phyloP scores from a whole-genome alignment of 2,888 invertebrate genomes.

The Antheraea assamensis region DNA sequence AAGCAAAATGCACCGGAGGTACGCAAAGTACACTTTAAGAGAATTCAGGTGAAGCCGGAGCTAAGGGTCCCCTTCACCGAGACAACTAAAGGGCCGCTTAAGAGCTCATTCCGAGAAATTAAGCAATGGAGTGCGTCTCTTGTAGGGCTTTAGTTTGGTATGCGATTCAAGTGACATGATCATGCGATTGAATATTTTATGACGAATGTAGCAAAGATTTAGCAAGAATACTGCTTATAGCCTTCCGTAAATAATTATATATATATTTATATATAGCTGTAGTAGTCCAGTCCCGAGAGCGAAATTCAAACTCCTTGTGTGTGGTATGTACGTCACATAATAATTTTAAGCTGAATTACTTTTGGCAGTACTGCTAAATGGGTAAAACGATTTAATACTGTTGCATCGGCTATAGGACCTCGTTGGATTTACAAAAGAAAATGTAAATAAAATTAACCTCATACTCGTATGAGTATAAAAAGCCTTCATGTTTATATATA shows the following conservation, averaged over 20 bases:
- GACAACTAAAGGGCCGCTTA: conserved; percentile 66
- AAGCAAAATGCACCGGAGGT: conserved; percentile 1
- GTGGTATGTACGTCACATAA: too few relatives aligned
- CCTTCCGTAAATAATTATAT: not conserved
- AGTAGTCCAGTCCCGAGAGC: too few relatives aligned
- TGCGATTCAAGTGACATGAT: conserved; percentile 29
- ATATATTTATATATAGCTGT: too few relatives aligned
- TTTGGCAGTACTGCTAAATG: too few relatives aligned
- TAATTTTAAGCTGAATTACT: too few relatives aligned
- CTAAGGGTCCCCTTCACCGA: conserved; percentile 42
- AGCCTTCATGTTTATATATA: too few relatives aligned
- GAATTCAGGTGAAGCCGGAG: conserved; percentile 38
- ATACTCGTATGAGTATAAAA: too few relatives aligned
- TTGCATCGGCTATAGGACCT: too few relatives aligned
- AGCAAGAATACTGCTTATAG: not conserved
- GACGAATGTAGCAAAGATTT: not conserved
- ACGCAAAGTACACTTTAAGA: conserved; percentile 32
- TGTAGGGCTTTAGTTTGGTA: conserved; percentile 56
- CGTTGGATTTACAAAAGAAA: too few relatives aligned
- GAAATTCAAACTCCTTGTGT: too few relatives aligned
- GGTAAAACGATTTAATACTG: too few relatives aligned
- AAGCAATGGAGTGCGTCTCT: conserved; percentile 69
- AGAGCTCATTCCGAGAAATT: conserved; percentile 76
- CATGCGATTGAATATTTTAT: conserved; percentile 26
- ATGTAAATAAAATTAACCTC: too few relatives aligned